These are phyloP conservation scores for Vipera ursinii DNA, from an alignment of 2,797 vertebrate genomes.

Conservation along the genomic window DNA sequence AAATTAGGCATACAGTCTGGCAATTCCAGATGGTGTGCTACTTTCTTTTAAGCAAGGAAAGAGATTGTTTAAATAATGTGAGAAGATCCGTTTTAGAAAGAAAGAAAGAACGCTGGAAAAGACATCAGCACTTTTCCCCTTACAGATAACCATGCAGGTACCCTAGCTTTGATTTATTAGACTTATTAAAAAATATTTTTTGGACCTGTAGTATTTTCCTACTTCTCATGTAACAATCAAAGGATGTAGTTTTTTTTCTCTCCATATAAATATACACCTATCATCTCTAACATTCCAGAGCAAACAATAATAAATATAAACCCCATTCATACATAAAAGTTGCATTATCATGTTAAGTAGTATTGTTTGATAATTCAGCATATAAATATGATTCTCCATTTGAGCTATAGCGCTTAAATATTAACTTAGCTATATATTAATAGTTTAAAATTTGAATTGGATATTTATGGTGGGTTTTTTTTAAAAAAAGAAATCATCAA, in stretches of 20 bases:
- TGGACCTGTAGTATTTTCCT: not conserved
- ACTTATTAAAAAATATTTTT: not conserved
- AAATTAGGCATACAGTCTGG: not conserved
- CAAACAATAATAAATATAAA: not conserved
- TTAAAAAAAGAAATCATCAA: not conserved
- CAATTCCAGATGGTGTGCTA: not conserved
- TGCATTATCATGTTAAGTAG: not conserved
- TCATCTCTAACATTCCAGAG: not conserved
- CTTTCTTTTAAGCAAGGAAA: not conserved
- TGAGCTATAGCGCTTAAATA: not conserved
- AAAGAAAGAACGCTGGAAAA: not conserved
- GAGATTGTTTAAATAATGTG: not conserved
- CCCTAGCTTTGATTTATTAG: not conserved
- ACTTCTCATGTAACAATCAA: not conserved
- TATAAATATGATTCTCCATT: not conserved
- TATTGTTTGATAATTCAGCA: slow-evolving; percentile 8
- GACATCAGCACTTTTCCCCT: not conserved
- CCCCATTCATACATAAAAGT: not conserved
- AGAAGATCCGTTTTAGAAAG: not conserved
- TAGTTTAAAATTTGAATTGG: not conserved
- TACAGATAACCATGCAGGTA: not conserved
- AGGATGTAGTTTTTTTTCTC: not conserved
- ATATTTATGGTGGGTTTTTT: not conserved
- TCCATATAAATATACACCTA: not conserved
- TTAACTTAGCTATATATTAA: not conserved